These are phyloP conservation scores for Zaprionus tsacasi DNA, from an alignment of 1,140 invertebrate genomes.

Conservation along the genomic window DNA sequence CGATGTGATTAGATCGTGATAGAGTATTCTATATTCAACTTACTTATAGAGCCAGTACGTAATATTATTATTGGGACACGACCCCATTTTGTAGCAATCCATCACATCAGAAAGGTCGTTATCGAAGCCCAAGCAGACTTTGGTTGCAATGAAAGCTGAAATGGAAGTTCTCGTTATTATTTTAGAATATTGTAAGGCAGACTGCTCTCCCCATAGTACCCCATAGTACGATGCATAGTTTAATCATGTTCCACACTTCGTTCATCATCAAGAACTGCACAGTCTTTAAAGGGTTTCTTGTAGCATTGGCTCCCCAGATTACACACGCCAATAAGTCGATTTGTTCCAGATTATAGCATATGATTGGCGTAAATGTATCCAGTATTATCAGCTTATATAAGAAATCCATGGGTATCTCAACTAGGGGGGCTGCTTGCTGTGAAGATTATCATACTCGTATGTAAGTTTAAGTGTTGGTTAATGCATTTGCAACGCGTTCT, in stretches of 20 bases:
- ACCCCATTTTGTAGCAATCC: slow-evolving; percentile 11
- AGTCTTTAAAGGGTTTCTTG: neutral
- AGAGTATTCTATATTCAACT: too few relatives aligned
- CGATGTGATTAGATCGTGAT: neutral
- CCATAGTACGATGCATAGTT: neutral
- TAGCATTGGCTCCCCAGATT: neutral
- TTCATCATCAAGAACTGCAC: neutral
- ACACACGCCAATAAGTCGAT: neutral
- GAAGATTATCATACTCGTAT: neutral
- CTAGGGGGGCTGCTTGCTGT: neutral
- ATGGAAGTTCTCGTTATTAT: too few relatives aligned
- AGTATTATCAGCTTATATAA: neutral
- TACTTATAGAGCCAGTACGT: slow-evolving; percentile 46
- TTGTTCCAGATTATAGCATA: neutral
- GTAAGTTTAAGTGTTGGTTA: neutral
- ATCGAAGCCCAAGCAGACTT: neutral
- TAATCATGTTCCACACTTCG: slow-evolving; percentile 7
- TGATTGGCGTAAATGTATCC: neutral
- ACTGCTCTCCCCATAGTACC: neutral
- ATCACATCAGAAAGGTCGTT: neutral
- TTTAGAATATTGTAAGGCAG: neutral
- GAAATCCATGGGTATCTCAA: neutral
- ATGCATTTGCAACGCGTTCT: neutral
- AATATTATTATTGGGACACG: slow-evolving; percentile 48
- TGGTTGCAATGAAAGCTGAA: neutral